Base-by-base conservation (phyloP, 2,797 vertebrate species). In the Danio choprae region DNA sequence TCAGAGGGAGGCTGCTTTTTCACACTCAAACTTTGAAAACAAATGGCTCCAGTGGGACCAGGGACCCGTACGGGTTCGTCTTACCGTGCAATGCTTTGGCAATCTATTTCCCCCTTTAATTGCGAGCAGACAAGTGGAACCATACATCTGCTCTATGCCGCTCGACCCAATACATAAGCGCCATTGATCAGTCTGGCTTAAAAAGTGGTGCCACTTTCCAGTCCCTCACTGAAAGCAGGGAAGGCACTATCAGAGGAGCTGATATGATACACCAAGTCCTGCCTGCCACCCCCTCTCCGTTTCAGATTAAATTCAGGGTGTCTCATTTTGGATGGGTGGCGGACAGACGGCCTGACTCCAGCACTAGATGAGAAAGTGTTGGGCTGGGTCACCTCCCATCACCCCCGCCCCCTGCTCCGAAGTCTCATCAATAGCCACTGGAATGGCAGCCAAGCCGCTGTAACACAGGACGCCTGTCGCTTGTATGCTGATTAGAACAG, bases 331-430 rank as follows among this genome's bases (percentile, higher is more conserved):
- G 88, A 87, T 84, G 81, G 83, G 74, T 90, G 88, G 86, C 9
- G 92, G 91, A 93, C 93, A 96, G 95, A 95, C 93, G 93, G 87
- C 84, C 92, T 93, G 95, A 95, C 93, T 95, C 94, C 94, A 92
- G 87, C 79, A 83, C 80, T 10, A 86, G 83, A 75, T 62, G 89
- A 88, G 81, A 91, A 90, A 94, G 88, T 89, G 88, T 90, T 90
- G 82, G 22, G 65, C 84, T 90, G 53, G 50, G 90, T 29, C 29
- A 29, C 29, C 81, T n/a, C n/a, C n/a, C n/a, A n/a, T n/a, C n/a
- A n/a, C 15, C 44, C 15, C 89, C 86, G n/a, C 62, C 65, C 84
- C 80, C 81, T 70, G 84, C 86, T 84, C 75, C 11, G 80, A 90
- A 91, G 88, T 92, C 84, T 80, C 82, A 89, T 94, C 93, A 89